Base-by-base conservation (phyloP, 2,113 vertebrate genomes). In the Ochotona curzoniae region DNA sequence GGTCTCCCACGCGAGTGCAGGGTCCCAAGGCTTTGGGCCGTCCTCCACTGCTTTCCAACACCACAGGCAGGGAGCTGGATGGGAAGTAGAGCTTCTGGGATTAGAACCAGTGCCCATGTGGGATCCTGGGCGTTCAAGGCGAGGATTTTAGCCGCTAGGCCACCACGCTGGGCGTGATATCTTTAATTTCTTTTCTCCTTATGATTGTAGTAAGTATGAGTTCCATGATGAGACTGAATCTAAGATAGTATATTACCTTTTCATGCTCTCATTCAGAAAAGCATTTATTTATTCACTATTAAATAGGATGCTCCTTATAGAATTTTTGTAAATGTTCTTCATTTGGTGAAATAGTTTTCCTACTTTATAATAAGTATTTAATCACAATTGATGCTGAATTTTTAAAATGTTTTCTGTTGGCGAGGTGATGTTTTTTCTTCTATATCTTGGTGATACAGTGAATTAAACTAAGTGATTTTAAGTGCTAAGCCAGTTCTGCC, bases 271-370 rank as follows among this genome's bases (percentile, higher is more conserved):
- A 73, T 44, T 28, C 0, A 0, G 12, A 21, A 60, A 87, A 38
- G 18, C 38, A 38, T 15, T 10, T 47, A 70, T 26, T 83, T 78
- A n/a, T 26, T 54, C 30, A 54, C 26, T 20, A 82, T 71, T 20
- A 80, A 73, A 8, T 11, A 23, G 26, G 5, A 14, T 47, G 1
- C 28, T 84, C 28, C 12, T 6, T 70, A 26, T 54, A 85, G 8
- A 67, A 25, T 57, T 87, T 88, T 93, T 86, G n/a, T 54, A 86
- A 32, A 35, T 86, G 15, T 75, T 78, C n/a, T 92, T 80, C 74
- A 69, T 26, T n/a, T 70, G 73, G 20, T 61, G 28, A 9, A 15
- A 14, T 78, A 26, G 18, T 80, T 84, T 25, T 2, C 14, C 66
- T 73, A 57, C 32, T 87, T 87, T 85, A 1, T 15, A 51, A n/a